Evolutionary conservation across 2,888 invertebrate species (phyloP).

Genomic region (Gibbula magus): DNA sequence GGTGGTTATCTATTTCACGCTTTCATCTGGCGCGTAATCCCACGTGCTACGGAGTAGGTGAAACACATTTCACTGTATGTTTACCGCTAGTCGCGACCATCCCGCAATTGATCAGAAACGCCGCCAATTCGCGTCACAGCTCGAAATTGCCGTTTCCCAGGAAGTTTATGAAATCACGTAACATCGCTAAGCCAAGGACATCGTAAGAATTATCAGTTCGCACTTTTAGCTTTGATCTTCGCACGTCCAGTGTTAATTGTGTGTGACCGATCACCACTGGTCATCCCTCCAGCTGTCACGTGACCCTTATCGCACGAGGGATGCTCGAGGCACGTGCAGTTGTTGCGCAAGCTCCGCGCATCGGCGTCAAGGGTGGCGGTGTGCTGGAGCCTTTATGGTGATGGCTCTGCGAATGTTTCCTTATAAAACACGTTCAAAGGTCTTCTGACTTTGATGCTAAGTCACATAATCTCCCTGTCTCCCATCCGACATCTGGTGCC

Average conservation of each 20-base stretch:
- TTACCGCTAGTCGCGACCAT: background rate
- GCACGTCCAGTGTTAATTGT: constrained; percentile 3
- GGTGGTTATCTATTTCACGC: background rate
- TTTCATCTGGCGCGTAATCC: background rate
- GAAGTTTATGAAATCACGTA: constrained; percentile 19
- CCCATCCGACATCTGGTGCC: too few species aligned
- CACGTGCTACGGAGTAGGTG: background rate
- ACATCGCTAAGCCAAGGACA: background rate
- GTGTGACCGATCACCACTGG: constrained; percentile 4
- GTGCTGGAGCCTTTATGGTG: background rate
- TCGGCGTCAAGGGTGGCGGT: background rate
- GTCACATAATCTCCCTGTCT: too few species aligned
- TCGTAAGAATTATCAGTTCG: background rate
- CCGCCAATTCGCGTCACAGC: background rate
- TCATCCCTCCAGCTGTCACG: constrained; percentile 19
- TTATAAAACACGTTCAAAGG: constrained; percentile 5
- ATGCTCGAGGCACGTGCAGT: constrained; percentile 10
- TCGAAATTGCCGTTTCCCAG: background rate
- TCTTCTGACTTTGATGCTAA: background rate
- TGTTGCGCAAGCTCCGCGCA: background rate
- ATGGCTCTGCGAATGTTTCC: background rate
- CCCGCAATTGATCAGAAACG: background rate
- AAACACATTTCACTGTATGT: background rate
- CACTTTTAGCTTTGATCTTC: constrained; percentile 6
- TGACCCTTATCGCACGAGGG: background rate